Evolutionary conservation across 2,113 vertebrate species (phyloP).

Genomic region (Macquaria ambigua): DNA sequence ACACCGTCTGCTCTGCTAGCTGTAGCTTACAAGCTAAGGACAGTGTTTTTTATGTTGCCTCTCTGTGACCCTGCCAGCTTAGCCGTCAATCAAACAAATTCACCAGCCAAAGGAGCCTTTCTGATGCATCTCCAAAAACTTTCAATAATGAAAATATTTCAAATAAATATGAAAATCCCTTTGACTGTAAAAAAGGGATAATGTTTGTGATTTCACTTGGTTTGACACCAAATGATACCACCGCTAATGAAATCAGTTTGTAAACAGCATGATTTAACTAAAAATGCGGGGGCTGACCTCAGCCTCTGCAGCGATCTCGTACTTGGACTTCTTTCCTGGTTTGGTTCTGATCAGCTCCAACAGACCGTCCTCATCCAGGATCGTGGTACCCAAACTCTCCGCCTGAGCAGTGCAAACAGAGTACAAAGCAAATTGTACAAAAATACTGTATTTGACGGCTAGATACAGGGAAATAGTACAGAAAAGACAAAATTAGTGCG

Average conservation of each 20-base stretch:
- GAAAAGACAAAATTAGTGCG: not conserved
- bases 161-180: too few relatives aligned
- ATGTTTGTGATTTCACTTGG: too few relatives aligned
- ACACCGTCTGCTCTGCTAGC: too few relatives aligned
- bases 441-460: fast-evolving
- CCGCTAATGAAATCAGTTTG: too few relatives aligned
- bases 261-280: not conserved
- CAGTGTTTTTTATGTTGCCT: too few relatives aligned
- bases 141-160: not conserved
- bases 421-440: not conserved
- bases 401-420: conserved; percentile 85
- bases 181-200: too few relatives aligned
- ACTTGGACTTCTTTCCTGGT: conserved; percentile 97
- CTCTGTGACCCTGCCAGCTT: too few relatives aligned
- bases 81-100: too few relatives aligned
- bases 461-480: not conserved
- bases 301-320: conserved; percentile 90
- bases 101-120: not conserved
- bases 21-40: too few relatives aligned
- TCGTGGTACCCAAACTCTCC: conserved; percentile 90
- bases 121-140: not conserved
- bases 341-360: conserved; percentile 92
- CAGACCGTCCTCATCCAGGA: conserved; percentile 94
- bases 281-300: conserved; percentile 85
- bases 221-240: too few relatives aligned